A percentile compares a stretch with the other conserved stretches of the same genome.
These are phyloP conservation scores for Ammodytes marinus DNA, from an alignment of 2,113 vertebrate genomes.

Conservation along the genomic window DNA sequence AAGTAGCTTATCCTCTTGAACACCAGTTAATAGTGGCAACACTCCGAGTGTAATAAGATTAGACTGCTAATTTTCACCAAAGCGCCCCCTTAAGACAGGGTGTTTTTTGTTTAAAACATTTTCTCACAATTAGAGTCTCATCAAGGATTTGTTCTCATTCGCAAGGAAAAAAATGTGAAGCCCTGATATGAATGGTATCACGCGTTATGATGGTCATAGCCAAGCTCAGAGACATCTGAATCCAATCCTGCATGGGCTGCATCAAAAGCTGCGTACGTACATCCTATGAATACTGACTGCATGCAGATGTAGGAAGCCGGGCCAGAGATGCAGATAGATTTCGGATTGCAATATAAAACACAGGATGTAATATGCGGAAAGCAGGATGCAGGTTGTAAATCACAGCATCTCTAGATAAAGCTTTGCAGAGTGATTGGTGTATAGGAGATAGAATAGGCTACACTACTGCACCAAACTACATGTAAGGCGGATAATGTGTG, in stretches of 20 bases:
- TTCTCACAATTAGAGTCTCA: conserved; percentile 36
- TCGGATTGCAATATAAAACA: conserved; percentile 4
- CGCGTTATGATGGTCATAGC: background rate
- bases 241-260: background rate
- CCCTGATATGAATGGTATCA: background rate
- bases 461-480: too few relatives aligned
- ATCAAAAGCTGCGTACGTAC: background rate
- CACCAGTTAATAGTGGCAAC: conserved; percentile 54
- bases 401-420: background rate
- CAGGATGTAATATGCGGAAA: background rate
- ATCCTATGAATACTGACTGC: background rate
- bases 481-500: too few relatives aligned
- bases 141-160: conserved; percentile 39
- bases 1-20: conserved; percentile 68
- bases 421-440: background rate
- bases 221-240: conserved; percentile 14
- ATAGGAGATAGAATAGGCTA: background rate
- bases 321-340: background rate
- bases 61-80: conserved; percentile 58
- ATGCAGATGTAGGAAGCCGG: background rate
- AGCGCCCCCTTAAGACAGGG: conserved; percentile 47
- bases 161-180: conserved; percentile 1
- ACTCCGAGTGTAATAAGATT: conserved; percentile 63
- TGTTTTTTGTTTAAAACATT: conserved; percentile 25
- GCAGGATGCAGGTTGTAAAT: background rate